phyloP scores from a whole-genome alignment of 2,888 invertebrate species.

The Dendrolimus pini region DNA sequence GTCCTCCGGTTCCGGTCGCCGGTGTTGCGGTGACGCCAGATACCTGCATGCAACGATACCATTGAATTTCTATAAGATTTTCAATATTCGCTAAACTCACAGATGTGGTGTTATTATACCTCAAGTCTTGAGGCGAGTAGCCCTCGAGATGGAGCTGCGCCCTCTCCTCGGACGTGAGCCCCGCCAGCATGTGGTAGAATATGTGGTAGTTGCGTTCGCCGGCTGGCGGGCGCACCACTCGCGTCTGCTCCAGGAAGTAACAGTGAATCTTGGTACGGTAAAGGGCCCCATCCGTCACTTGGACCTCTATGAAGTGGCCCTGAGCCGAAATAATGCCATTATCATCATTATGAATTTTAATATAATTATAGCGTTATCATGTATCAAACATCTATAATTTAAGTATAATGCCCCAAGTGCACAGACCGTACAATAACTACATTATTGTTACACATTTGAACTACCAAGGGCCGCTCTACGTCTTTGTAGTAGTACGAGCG shows the following conservation, averaged over 20 bases:
- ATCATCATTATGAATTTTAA: too few relatives aligned
- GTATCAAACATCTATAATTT: too few relatives aligned
- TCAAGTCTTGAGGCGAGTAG: constrained; percentile 86
- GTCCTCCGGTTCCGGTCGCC: constrained; percentile 67
- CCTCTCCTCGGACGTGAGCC: constrained; percentile 90
- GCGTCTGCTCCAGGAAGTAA: constrained; percentile 95
- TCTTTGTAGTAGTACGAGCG: too few relatives aligned
- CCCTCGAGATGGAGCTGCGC: constrained; percentile 91
- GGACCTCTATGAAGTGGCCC: constrained; percentile 97
- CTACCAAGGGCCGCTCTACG: too few relatives aligned
- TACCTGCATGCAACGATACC: constrained; percentile 59
- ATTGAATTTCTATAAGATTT: background rate
- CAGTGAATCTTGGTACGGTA: constrained; percentile 97
- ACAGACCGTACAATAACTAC: too few relatives aligned
- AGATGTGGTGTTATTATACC: constrained; percentile 57
- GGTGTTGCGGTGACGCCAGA: constrained; percentile 81
- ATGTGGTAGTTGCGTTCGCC: constrained; percentile 97
- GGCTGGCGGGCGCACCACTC: constrained; percentile 89
- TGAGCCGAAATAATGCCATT: constrained; percentile 39
- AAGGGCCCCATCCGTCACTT: constrained; percentile 95
- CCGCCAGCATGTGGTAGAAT: constrained; percentile 96
- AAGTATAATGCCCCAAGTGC: too few relatives aligned
- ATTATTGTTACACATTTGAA: too few relatives aligned
- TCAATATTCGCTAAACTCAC: background rate
- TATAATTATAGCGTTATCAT: too few relatives aligned